Evolutionary conservation across 2,113 vertebrate genomes (phyloP).

Genomic region (Seriola aureovittata): DNA sequence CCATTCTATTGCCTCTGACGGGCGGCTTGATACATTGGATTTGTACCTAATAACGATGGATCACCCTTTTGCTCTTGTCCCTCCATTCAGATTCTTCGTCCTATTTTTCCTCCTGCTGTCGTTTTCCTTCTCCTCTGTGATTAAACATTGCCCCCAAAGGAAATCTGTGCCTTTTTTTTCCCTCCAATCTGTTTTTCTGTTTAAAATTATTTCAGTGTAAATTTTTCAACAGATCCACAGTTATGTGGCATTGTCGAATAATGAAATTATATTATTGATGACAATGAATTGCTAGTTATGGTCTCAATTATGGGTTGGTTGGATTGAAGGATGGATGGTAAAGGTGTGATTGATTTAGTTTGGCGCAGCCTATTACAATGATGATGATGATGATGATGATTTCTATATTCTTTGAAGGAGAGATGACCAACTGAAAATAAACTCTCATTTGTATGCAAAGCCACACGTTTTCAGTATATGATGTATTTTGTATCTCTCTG

Average conservation of each 20-base stretch:
- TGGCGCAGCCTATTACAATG: background rate
- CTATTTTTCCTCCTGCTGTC: conserved; percentile 49
- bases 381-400: background rate
- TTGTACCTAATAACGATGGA: conserved; percentile 72
- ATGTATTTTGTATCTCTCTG: background rate
- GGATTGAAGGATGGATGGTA: conserved; percentile 2
- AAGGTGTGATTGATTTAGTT: background rate
- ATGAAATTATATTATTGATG: background rate
- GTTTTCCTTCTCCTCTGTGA: conserved; percentile 34
- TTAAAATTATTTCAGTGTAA: conserved; percentile 22
- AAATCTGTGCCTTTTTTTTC: conserved; percentile 33
- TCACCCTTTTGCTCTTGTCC: conserved; percentile 50
- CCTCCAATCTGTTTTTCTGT: conserved; percentile 20
- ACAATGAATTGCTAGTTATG: background rate
- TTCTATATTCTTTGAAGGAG: background rate
- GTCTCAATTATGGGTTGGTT: background rate
- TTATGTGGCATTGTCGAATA: background rate
- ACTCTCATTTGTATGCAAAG: conserved; percentile 16
- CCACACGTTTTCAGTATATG: background rate
- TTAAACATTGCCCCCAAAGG: conserved; percentile 51
- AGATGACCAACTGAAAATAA: background rate
- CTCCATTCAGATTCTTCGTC: conserved; percentile 33
- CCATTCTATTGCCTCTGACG: conserved; percentile 40
- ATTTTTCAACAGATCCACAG: background rate
- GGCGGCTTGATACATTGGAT: conserved; percentile 62